Evolutionary conservation across 1,140 invertebrate genomes (phyloP).

Genomic region (Phymorhynchus buccinoides): DNA sequence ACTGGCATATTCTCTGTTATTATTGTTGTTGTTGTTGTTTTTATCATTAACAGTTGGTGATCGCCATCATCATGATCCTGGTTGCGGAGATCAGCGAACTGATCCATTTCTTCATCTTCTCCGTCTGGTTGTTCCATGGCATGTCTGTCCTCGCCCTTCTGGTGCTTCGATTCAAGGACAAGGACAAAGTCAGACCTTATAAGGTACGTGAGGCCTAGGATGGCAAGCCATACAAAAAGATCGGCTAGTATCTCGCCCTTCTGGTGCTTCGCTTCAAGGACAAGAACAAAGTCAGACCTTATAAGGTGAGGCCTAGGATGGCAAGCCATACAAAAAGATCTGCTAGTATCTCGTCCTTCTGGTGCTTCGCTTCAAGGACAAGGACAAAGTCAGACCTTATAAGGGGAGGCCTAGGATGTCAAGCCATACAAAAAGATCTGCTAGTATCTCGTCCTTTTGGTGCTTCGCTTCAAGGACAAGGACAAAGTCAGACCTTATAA

Average conservation of each 20-base stretch:
- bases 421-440: no score
- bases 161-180: conserved; percentile 52
- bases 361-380: conserved; percentile 52
- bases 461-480: conserved; percentile 52
- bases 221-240: no score
- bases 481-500: conserved; percentile 51
- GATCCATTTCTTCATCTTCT: conserved; percentile 56
- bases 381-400: conserved; percentile 50
- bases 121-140: conserved; percentile 58
- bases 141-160: conserved; percentile 49
- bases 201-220: no score
- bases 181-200: conserved; percentile 50
- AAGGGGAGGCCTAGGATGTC: no score
- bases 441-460: conserved; percentile 45
- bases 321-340: no score
- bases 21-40: no score
- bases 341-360: conserved; percentile 50
- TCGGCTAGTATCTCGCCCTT: no score
- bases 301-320: no score
- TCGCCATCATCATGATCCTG: conserved; percentile 46
- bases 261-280: conserved; percentile 51
- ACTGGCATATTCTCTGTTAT: no score
- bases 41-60: conserved; percentile 43
- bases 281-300: conserved; percentile 49
- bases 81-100: conserved; percentile 42